These are phyloP conservation scores for Creontiades dilutus DNA, from an alignment of 2,888 invertebrate genomes.

Conservation along the genomic window DNA sequence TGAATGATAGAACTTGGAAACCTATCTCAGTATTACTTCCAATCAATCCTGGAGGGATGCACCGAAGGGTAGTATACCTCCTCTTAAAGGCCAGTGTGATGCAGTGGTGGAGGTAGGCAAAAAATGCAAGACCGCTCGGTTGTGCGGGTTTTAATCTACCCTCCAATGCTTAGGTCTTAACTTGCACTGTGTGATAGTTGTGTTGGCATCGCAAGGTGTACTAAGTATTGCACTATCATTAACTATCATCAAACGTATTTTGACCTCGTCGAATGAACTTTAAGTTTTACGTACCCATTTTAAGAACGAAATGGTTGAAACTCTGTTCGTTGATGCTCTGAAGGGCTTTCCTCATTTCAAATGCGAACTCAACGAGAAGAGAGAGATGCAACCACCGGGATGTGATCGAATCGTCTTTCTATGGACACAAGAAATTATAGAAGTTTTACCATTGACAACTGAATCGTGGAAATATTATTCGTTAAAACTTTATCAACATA, in stretches of 20 bases:
- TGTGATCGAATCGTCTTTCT: conserved; percentile 86
- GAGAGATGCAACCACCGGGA: conserved; percentile 92
- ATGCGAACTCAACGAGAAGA: conserved; percentile 92
- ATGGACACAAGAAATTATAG: conserved; percentile 72
- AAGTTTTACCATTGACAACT: too few relatives aligned
- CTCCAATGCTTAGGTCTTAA: background rate
- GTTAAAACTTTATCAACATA: too few relatives aligned
- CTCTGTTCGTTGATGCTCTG: conserved; percentile 96
- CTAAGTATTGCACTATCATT: too few relatives aligned
- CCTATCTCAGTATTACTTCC: too few relatives aligned
- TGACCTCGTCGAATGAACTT: too few relatives aligned
- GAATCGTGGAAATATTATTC: too few relatives aligned
- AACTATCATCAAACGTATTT: too few relatives aligned
- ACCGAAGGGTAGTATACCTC: too few relatives aligned
- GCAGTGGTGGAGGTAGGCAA: background rate
- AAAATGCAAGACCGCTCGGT: background rate
- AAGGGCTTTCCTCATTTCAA: conserved; percentile 93
- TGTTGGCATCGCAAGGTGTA: too few relatives aligned
- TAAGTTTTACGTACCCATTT: conserved; percentile 84
- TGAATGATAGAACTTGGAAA: too few relatives aligned
- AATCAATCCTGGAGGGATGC: too few relatives aligned
- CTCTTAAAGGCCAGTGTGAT: background rate
- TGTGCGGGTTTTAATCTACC: background rate
- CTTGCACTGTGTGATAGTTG: too few relatives aligned
- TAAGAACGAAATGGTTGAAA: conserved; percentile 95